These are phyloP conservation scores for Epinephelus fuscoguttatus DNA, from an alignment of 2,113 vertebrate species.

Conservation along the genomic window DNA sequence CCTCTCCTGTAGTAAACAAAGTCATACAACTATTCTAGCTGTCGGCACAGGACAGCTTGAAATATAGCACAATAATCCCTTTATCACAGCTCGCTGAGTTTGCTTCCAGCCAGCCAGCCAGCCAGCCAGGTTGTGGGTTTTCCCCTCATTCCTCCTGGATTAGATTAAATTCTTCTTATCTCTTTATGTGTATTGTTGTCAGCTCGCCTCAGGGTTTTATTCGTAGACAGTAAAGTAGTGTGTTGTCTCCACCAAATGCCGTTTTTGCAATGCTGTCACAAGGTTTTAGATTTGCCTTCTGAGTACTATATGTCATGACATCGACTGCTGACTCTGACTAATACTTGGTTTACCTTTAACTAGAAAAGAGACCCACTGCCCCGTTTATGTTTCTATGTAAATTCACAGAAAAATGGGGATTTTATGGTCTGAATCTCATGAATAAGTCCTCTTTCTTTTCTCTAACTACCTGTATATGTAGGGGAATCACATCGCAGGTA, in stretches of 20 bases:
- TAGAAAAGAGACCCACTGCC: background rate
- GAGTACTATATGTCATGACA: background rate
- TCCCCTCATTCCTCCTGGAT: constrained; percentile 58
- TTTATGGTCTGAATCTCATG: constrained; percentile 24
- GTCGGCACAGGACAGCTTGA: constrained; percentile 47
- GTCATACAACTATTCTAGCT: constrained; percentile 47
- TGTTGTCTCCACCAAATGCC: background rate
- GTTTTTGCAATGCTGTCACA: constrained; percentile 7
- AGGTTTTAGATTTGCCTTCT: background rate
- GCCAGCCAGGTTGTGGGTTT: constrained; percentile 42
- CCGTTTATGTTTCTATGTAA: constrained; percentile 4
- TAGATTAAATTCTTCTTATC: constrained; percentile 50
- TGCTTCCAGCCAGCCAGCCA: constrained; percentile 50
- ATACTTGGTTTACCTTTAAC: constrained; percentile 1
- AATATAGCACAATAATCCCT: constrained; percentile 64
- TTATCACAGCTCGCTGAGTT: constrained; percentile 54
- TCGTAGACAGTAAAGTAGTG: constrained; percentile 4
- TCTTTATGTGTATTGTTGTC: constrained; percentile 42
- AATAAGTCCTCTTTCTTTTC: constrained; percentile 38
- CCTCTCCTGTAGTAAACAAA: constrained; percentile 42
- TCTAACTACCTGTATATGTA: constrained; percentile 2
- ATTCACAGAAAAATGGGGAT: constrained; percentile 32
- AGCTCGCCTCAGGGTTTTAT: constrained; percentile 21
- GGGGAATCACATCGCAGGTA: constrained; percentile 62
- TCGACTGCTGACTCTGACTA: background rate